Conservation (phyloP, 30 jellyfish, hydroid and myxozoan species). For the Chrysaora quinquecirrha region DNA sequence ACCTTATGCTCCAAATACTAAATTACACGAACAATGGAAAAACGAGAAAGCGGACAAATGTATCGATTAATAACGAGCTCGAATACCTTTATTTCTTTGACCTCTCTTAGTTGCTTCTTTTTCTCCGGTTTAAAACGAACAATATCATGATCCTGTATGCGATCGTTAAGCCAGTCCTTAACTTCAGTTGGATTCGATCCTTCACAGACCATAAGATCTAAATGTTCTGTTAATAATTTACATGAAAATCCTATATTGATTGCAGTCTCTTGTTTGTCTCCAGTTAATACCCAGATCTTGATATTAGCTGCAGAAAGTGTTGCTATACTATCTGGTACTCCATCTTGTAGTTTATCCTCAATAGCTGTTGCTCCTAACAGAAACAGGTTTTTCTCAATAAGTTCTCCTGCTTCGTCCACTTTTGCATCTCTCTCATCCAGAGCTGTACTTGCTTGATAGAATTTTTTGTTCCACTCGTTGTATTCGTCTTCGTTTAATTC, state of each 20-base stretch:
- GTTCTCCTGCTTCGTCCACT: slow-evolving; percentile 82
- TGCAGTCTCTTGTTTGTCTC: slow-evolving; percentile 97
- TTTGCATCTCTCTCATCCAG: slow-evolving; percentile 85
- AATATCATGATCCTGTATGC: slow-evolving; percentile 60
- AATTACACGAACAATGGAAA: too few species aligned
- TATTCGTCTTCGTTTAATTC: slow-evolving; percentile 67
- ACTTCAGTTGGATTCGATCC: slow-evolving; percentile 85
- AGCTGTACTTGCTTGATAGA: slow-evolving; percentile 86
- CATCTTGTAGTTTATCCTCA: slow-evolving; percentile 90
- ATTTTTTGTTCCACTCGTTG: slow-evolving; percentile 66
- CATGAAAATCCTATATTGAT: slow-evolving; percentile 92
- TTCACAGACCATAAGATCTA: slow-evolving; percentile 78
- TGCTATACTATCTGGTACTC: slow-evolving; percentile 92
- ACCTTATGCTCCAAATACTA: too few species aligned
- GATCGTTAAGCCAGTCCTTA: slow-evolving; percentile 80
- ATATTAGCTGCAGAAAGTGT: slow-evolving; percentile 84
- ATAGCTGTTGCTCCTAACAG: slow-evolving; percentile 96
- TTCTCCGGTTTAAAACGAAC: slow-evolving; percentile 51
- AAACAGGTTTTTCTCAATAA: slow-evolving; percentile 77
- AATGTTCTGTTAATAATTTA: slow-evolving; percentile 59
- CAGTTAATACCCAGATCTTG: slow-evolving; percentile 94
- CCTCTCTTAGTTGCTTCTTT: slow-evolving; percentile 70
- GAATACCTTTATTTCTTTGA: slow-evolving; percentile 66
- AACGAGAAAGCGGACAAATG: too few species aligned
- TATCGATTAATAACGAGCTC: not conserved